A percentile compares a stretch with the other conserved stretches of the same genome.
Evolutionary conservation across 2,113 vertebrate species (phyloP).

Genomic region (Phalacrocorax pelagicus): DNA sequence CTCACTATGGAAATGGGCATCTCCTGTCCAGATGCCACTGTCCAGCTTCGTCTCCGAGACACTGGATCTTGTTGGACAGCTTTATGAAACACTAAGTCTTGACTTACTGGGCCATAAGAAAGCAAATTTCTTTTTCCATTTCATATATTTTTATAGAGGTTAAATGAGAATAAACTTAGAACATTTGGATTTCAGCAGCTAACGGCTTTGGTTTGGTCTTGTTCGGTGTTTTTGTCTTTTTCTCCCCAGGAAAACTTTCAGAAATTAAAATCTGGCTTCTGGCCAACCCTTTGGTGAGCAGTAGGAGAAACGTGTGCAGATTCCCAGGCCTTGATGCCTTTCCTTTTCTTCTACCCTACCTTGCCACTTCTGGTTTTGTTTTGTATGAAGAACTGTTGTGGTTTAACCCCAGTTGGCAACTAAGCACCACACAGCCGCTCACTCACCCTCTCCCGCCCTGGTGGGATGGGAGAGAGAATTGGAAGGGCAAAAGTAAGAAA

Average conservation of each 20-base stretch:
- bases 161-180: neutral
- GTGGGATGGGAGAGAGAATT: too few species aligned
- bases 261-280: neutral
- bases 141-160: neutral
- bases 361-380: neutral
- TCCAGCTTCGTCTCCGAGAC: neutral
- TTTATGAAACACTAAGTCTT: neutral
- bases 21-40: neutral
- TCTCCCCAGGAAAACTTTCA: neutral
- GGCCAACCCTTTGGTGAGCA: neutral
- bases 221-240: neutral
- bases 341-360: neutral
- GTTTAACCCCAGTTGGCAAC: too few species aligned
- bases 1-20: neutral
- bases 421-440: too few species aligned
- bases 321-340: neutral
- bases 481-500: too few species aligned
- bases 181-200: neutral
- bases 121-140: neutral
- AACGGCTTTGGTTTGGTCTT: neutral
- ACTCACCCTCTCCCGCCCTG: too few species aligned
- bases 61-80: neutral
- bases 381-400: too few species aligned
- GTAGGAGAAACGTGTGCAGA: neutral
- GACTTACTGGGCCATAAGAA: neutral